phyloP scores from a whole-genome alignment of 1,140 invertebrate genomes.

The Anoplolepis gracilipes region DNA sequence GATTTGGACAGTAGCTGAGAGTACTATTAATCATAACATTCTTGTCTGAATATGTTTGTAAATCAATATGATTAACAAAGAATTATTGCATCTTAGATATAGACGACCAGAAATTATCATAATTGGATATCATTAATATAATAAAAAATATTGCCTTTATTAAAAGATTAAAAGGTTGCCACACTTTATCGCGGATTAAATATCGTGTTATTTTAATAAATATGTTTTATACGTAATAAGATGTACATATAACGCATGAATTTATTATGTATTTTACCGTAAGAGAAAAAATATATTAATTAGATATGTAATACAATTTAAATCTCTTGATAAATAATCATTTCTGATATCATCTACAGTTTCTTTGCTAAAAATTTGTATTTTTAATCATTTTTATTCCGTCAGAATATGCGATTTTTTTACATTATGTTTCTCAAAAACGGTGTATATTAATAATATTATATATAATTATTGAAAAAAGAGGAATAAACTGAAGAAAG shows the following conservation, averaged over 20 bases:
- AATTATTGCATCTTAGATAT: constrained; percentile 14
- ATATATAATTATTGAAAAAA: background rate
- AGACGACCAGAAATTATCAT: background rate
- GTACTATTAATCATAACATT: background rate
- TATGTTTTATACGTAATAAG: background rate
- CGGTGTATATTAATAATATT: background rate
- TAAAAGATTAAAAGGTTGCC: constrained; percentile 10
- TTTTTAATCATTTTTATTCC: constrained; percentile 1
- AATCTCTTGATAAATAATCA: background rate
- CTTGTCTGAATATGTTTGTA: constrained; percentile 4
- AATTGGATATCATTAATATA: constrained; percentile 25
- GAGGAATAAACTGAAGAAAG: constrained; percentile 32
- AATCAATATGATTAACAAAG: background rate
- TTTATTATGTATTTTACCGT: background rate
- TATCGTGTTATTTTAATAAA: constrained; percentile 36
- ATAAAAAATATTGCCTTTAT: constrained; percentile 26
- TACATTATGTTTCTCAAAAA: background rate
- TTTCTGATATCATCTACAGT: background rate
- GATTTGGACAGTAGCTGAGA: background rate
- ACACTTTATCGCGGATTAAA: background rate
- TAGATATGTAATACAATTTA: constrained; percentile 25
- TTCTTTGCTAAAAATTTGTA: background rate
- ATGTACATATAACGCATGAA: background rate
- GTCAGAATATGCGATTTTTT: background rate
- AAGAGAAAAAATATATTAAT: background rate